Evolutionary conservation across 2,888 invertebrate species (phyloP).

Genomic region (Erebia ligea): DNA sequence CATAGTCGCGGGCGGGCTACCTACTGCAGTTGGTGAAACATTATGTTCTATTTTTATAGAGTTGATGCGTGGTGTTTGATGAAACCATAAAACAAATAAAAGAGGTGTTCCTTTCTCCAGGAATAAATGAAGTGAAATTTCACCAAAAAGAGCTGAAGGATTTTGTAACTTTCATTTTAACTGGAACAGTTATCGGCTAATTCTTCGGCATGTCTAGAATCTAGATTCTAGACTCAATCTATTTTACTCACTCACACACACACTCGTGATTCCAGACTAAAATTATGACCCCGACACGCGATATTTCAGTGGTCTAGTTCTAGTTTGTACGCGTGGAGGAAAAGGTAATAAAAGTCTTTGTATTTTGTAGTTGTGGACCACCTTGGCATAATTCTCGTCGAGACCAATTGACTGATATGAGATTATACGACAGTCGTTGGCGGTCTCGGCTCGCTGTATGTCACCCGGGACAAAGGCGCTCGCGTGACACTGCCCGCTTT

Average conservation of each 20-base stretch:
- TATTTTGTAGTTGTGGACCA: conserved; percentile 18
- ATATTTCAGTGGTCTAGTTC: conserved; percentile 7
- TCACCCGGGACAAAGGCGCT: conserved; percentile 63
- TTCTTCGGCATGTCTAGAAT: background rate
- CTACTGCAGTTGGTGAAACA: too few relatives aligned
- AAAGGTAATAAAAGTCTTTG: conserved; percentile 24
- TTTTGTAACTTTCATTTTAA: too few relatives aligned
- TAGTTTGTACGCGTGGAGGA: conserved; percentile 2
- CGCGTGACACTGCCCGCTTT: conserved; percentile 60
- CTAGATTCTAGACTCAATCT: background rate
- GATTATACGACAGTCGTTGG: conserved; percentile 34
- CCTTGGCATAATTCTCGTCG: conserved; percentile 30
- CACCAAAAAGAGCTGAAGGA: too few relatives aligned
- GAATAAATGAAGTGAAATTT: too few relatives aligned
- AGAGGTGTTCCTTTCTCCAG: too few relatives aligned
- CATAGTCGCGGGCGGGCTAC: too few relatives aligned
- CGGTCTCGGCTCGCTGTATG: conserved; percentile 44
- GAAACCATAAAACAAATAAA: too few relatives aligned
- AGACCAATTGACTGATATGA: conserved; percentile 37
- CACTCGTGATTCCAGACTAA: background rate
- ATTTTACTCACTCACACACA: background rate
- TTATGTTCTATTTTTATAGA: too few relatives aligned
- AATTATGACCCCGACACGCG: background rate
- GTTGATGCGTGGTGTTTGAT: too few relatives aligned
- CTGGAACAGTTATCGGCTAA: too few relatives aligned